phyloP scores from a whole-genome alignment of 92 coral and sea anemone species.

The Scolanthus callimorphus region DNA sequence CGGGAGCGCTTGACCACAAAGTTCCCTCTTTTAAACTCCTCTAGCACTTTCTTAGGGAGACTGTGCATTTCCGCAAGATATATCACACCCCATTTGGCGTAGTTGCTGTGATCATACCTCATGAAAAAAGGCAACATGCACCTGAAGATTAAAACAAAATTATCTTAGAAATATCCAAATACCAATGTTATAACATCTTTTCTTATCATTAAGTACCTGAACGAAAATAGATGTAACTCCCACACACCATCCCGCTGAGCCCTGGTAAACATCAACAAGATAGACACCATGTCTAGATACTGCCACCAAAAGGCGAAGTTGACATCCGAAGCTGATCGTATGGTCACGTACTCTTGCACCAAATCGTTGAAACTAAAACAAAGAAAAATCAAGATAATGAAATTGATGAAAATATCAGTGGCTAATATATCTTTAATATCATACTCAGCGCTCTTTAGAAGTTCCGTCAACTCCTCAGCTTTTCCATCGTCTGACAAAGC shows the following conservation, averaged over 20 bases:
- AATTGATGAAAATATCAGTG: too few relatives aligned
- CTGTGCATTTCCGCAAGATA: slow-evolving; percentile 45
- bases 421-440: too few relatives aligned
- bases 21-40: slow-evolving; percentile 33
- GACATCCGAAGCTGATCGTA: slow-evolving; percentile 23
- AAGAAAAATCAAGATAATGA: too few relatives aligned
- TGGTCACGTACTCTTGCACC: slow-evolving; percentile 12
- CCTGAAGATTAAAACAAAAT: too few relatives aligned
- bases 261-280: slow-evolving; percentile 39
- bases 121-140: slow-evolving; percentile 50
- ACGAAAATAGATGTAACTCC: slow-evolving; percentile 40
- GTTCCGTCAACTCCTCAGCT: slow-evolving; percentile 11
- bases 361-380: too few relatives aligned
- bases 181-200: too few relatives aligned
- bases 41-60: slow-evolving; percentile 30
- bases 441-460: slow-evolving; percentile 16
- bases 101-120: slow-evolving; percentile 44
- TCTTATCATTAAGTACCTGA: too few relatives aligned
- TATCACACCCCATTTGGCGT: slow-evolving; percentile 50
- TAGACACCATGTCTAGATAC: slow-evolving; percentile 53
- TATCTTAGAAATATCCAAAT: too few relatives aligned
- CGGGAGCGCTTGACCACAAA: slow-evolving; percentile 17
- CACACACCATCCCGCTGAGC: slow-evolving; percentile 48
- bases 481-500: slow-evolving; percentile 4
- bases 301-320: slow-evolving; percentile 57